Evolutionary conservation across 2,797 vertebrate species (phyloP).

Genomic region (Psittacula derbiana): DNA sequence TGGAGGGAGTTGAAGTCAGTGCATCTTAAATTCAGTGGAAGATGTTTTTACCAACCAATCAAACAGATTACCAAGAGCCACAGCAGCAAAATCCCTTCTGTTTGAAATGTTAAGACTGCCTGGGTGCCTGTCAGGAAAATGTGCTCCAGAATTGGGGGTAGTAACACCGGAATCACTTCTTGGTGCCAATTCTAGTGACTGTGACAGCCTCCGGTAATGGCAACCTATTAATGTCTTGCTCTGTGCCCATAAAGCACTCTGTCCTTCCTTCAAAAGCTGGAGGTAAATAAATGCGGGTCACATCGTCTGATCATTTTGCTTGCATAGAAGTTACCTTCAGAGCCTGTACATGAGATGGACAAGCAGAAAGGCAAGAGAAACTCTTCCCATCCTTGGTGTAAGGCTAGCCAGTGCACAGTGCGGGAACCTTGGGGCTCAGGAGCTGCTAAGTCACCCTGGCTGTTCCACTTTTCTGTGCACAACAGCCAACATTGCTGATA

Average conservation of each 20-base stretch:
- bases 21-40: not conserved
- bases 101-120: not conserved
- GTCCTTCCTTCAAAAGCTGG: not conserved
- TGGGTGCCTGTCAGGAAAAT: not conserved
- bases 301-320: not conserved
- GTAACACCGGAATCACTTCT: not conserved
- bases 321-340: not conserved
- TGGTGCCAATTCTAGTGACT: not conserved
- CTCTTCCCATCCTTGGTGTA: not conserved
- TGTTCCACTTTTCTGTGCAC: not conserved
- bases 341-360: not conserved
- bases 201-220: not conserved
- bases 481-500: rapidly evolving
- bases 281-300: not conserved
- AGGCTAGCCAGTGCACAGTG: not conserved
- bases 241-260: not conserved
- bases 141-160: not conserved
- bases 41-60: not conserved
- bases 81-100: not conserved
- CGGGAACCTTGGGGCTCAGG: not conserved
- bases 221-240: constrained; percentile 6
- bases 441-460: not conserved
- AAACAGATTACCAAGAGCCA: not conserved
- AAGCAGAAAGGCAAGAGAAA: not conserved
- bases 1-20: not conserved